Evolutionary conservation across 2,888 invertebrate species (phyloP).

Genomic region (Nemotelus nigrinus): DNA sequence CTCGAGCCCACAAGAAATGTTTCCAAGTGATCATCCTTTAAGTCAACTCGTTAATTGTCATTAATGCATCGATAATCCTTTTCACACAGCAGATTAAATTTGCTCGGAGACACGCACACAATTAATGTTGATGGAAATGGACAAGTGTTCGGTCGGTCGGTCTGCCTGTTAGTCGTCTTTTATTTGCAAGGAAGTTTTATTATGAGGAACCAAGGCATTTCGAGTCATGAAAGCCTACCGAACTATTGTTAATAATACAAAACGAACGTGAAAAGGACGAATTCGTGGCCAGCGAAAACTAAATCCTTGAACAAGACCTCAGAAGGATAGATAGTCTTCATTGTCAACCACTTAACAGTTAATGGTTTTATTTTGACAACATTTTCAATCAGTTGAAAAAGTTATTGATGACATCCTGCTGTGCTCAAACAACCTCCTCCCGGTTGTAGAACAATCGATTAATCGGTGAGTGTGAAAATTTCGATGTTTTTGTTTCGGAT

Average conservation of each 20-base stretch:
- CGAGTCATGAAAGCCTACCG: too few relatives aligned
- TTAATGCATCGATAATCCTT: conserved; percentile 22
- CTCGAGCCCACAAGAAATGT: not conserved
- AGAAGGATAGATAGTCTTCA: not conserved
- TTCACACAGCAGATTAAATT: not conserved
- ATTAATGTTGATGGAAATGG: not conserved
- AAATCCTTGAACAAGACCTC: too few relatives aligned
- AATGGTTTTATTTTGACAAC: conserved; percentile 32
- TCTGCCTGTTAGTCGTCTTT: not conserved
- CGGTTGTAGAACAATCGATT: too few relatives aligned
- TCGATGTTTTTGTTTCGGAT: too few relatives aligned
- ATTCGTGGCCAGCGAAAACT: too few relatives aligned
- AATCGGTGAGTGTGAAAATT: too few relatives aligned
- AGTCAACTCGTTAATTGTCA: conserved; percentile 39
- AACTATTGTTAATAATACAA: too few relatives aligned
- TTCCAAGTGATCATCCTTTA: conserved; percentile 10
- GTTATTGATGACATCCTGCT: not conserved
- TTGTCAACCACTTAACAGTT: conserved; percentile 33
- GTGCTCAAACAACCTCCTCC: not conserved
- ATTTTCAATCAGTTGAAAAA: not conserved
- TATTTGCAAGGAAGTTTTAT: not conserved
- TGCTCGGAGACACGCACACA: not conserved
- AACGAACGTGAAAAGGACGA: too few relatives aligned
- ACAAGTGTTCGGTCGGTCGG: not conserved
- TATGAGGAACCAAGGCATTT: not conserved